Conservation (phyloP, 2,797 vertebrate species). For the Sarcophilus harrisii region DNA sequence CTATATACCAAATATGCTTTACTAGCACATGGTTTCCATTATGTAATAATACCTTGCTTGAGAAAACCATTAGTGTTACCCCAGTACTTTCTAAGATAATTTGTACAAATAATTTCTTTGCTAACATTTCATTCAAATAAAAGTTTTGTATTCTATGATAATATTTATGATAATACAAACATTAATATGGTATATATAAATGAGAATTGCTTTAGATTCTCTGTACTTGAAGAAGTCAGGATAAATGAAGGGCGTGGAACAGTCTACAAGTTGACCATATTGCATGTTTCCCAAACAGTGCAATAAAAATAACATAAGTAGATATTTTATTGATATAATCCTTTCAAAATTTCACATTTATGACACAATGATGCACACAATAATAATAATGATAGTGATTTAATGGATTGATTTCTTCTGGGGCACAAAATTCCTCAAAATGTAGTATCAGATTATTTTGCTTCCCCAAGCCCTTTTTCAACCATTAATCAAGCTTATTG, state of each 20-base stretch:
- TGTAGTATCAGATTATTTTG: background rate
- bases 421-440: too few relatives aligned
- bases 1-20: background rate
- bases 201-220: background rate
- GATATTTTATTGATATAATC: background rate
- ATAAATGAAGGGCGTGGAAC: background rate
- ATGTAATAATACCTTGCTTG: background rate
- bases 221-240: background rate
- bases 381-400: background rate
- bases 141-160: too few relatives aligned
- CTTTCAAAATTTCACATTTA: background rate
- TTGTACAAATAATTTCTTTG: too few relatives aligned
- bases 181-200: background rate
- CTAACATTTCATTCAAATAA: too few relatives aligned
- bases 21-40: conserved; percentile 3
- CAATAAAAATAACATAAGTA: background rate
- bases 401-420: too few relatives aligned
- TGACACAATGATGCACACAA: too few relatives aligned
- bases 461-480: background rate
- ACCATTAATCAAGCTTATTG: background rate
- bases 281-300: background rate
- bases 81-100: too few relatives aligned
- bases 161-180: too few relatives aligned
- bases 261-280: background rate
- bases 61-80: background rate